Conservation (phyloP, 2,888 invertebrate genomes). For the Eurytoma californica region DNA sequence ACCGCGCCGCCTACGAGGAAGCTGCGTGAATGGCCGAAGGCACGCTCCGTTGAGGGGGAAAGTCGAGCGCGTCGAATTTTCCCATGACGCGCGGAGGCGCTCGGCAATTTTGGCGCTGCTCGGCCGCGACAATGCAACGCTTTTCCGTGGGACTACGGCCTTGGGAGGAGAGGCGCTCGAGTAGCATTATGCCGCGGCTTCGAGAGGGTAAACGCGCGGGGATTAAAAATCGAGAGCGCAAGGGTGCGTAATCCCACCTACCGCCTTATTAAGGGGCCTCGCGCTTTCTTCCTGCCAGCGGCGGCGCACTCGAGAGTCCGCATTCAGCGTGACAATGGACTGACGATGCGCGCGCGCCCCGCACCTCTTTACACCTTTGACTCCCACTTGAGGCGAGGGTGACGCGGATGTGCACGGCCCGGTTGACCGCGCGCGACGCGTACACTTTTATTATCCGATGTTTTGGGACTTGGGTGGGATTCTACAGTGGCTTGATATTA, state of each 20-base stretch:
- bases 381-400: conserved; percentile 32
- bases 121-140: conserved; percentile 6
- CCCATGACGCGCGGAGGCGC: conserved; percentile 26
- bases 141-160: background rate
- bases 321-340: conserved; percentile 30
- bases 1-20: background rate
- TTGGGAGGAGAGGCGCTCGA: conserved; percentile 2
- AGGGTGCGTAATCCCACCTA: conserved; percentile 45
- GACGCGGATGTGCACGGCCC: no score
- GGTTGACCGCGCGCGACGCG: background rate
- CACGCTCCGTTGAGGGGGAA: background rate
- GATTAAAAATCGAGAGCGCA: conserved; percentile 42
- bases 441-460: conserved; percentile 4
- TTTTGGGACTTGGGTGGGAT: background rate
- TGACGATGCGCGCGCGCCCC: conserved; percentile 1
- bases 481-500: conserved; percentile 24
- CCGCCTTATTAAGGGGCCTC: conserved; percentile 36
- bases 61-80: conserved; percentile 46
- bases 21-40: background rate
- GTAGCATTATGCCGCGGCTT: background rate
- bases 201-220: conserved; percentile 50
- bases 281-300: conserved; percentile 37
- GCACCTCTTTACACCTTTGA: conserved; percentile 35
- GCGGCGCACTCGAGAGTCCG: conserved; percentile 1
- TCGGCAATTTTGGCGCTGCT: background rate